Conservation (phyloP, 2,888 invertebrate genomes). For the Athalia rosae region DNA sequence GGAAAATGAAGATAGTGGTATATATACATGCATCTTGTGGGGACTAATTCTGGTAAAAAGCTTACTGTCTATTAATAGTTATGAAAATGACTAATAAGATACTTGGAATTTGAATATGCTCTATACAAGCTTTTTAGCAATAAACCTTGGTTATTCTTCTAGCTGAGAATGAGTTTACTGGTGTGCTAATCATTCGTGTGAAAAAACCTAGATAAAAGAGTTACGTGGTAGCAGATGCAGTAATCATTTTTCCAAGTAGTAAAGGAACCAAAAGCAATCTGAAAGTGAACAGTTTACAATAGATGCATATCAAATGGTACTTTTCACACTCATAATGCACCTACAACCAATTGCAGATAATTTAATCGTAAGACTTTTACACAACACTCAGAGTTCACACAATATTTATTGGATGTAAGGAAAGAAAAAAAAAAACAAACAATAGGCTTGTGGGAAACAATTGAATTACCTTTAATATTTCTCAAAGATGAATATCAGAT, state of each 20-base stretch:
- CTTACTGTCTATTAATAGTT: constrained; percentile 5
- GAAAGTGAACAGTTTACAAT: neutral
- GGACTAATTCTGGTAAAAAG: constrained; percentile 9
- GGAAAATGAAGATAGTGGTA: neutral
- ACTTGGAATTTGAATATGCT: constrained; percentile 23
- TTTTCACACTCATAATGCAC: neutral
- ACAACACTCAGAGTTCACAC: neutral
- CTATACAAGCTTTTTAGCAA: neutral
- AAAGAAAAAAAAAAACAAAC: neutral
- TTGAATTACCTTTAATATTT: neutral
- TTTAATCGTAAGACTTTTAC: constrained; percentile 6
- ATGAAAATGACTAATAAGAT: constrained; percentile 35
- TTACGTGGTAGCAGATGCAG: neutral
- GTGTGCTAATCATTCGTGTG: constrained; percentile 18
- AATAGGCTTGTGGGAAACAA: neutral
- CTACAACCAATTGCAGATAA: neutral
- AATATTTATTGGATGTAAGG: neutral
- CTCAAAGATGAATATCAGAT: constrained; percentile 4
- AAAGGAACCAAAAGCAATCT: neutral
- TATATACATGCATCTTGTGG: constrained; percentile 14
- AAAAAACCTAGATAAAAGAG: neutral
- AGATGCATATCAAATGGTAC: neutral
- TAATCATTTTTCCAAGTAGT: neutral
- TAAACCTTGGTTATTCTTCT: constrained; percentile 10
- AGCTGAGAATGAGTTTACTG: constrained; percentile 26